These are phyloP conservation scores for Leucozona laternaria DNA, from an alignment of 2,888 invertebrate genomes.

Conservation along the genomic window DNA sequence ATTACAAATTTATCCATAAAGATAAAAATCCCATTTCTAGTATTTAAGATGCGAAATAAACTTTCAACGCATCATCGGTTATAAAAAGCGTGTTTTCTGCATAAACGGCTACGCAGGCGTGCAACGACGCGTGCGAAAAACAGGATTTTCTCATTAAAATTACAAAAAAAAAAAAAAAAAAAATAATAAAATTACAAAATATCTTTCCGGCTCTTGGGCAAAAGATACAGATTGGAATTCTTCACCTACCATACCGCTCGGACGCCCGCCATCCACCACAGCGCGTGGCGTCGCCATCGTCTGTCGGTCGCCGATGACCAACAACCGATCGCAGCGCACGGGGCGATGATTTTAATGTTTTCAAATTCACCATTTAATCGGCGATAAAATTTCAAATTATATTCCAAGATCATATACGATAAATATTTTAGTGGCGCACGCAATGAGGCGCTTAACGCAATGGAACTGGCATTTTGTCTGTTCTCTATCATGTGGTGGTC, in stretches of 20 bases:
- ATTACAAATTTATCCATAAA: constrained; percentile 74
- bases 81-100: constrained; percentile 20
- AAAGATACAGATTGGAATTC: constrained; percentile 42
- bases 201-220: constrained; percentile 25
- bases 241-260: constrained; percentile 49
- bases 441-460: constrained; percentile 66
- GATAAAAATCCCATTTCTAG: constrained; percentile 73
- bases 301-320: neutral
- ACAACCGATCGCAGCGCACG: constrained; percentile 26
- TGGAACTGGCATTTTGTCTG: constrained; percentile 7
- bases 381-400: constrained; percentile 75
- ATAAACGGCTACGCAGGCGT: constrained; percentile 11
- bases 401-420: constrained; percentile 67
- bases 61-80: constrained; percentile 68
- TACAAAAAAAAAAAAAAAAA: neutral
- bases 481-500: constrained; percentile 2
- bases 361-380: constrained; percentile 75
- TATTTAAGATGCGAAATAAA: constrained; percentile 73
- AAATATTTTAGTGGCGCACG: constrained; percentile 68
- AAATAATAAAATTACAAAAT: neutral
- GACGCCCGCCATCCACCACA: too few species aligned
- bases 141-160: constrained; percentile 50
- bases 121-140: constrained; percentile 41
- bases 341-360: constrained; percentile 74
- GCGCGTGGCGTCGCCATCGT: neutral